These are phyloP conservation scores for Pseudorhombus dupliciocellatus DNA, from an alignment of 2,113 vertebrate species.

Conservation along the genomic window DNA sequence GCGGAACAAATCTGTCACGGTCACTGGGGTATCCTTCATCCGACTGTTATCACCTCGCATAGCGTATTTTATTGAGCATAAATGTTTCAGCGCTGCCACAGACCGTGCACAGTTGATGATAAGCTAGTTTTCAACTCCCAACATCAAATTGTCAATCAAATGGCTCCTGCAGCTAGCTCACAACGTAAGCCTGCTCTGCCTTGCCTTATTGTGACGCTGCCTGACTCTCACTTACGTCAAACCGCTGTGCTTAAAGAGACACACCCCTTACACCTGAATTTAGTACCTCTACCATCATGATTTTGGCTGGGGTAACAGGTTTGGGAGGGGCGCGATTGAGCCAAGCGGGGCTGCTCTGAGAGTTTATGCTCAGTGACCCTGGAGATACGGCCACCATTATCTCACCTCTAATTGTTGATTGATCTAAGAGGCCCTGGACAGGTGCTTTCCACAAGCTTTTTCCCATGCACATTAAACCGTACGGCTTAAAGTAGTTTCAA, in stretches of 20 bases:
- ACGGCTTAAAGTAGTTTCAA: slow-evolving; percentile 82
- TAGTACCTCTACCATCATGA: slow-evolving; percentile 1
- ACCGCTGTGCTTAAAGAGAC: slow-evolving; percentile 49
- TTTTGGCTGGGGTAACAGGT: slow-evolving; percentile 29
- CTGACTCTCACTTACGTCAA: slow-evolving; percentile 59
- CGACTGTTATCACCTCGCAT: slow-evolving; percentile 30
- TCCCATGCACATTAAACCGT: slow-evolving; percentile 83
- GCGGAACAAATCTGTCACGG: slow-evolving; percentile 37
- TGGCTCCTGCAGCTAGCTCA: not conserved
- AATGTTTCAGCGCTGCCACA: slow-evolving; percentile 61
- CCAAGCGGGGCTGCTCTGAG: slow-evolving; percentile 8
- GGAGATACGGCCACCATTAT: slow-evolving; percentile 69
- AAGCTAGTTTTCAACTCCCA: slow-evolving; percentile 63
- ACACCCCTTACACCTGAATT: slow-evolving; percentile 28
- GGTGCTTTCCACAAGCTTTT: slow-evolving; percentile 66
- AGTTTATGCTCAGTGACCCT: slow-evolving; percentile 65
- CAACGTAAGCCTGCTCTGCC: slow-evolving; percentile 15
- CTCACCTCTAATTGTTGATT: slow-evolving; percentile 79
- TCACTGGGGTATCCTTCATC: slow-evolving; percentile 41
- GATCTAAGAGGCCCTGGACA: slow-evolving; percentile 70
- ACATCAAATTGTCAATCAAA: slow-evolving; percentile 64
- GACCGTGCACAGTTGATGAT: slow-evolving; percentile 49
- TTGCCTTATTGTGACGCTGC: slow-evolving; percentile 29
- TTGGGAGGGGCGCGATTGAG: slow-evolving; percentile 8
- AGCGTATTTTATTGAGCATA: slow-evolving; percentile 55